Evolutionary conservation across 2,888 invertebrate genomes (phyloP).

Genomic region (Alviniconcha strummeri): DNA sequence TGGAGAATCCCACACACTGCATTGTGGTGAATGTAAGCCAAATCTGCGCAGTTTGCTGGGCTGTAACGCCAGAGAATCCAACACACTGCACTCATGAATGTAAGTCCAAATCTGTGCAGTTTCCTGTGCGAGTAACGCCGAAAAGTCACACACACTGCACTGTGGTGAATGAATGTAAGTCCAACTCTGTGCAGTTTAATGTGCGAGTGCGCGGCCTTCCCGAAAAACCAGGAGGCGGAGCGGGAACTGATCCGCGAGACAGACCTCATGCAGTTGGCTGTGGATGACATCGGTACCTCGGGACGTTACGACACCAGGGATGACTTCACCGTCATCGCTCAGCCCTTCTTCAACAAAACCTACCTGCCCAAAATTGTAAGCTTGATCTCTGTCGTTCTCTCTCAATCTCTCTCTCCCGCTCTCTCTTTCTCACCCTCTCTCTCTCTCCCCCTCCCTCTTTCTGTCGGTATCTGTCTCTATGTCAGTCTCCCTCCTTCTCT

Average conservation of each 20-base stretch:
- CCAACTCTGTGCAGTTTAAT: conserved; percentile 38
- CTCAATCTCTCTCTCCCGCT: not conserved
- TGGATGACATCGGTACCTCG: conserved; percentile 52
- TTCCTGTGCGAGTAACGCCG: too few relatives aligned
- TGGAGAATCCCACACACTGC: too few relatives aligned
- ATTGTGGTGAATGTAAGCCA: too few relatives aligned
- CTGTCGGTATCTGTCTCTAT: too few relatives aligned
- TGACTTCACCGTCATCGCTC: conserved; percentile 70
- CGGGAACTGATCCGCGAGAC: conserved; percentile 46
- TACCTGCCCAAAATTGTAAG: conserved; percentile 44
- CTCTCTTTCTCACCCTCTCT: not conserved
- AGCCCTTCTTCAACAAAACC: conserved; percentile 66
- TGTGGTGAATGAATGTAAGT: too few relatives aligned
- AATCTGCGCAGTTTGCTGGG: too few relatives aligned
- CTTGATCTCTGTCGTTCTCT: not conserved
- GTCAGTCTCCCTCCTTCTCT: not conserved
- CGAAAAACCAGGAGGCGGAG: conserved; percentile 44
- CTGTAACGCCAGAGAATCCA: too few relatives aligned
- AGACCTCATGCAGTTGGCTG: conserved; percentile 51
- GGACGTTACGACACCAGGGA: conserved; percentile 67
- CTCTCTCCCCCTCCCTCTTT: too few relatives aligned
- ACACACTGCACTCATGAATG: too few relatives aligned
- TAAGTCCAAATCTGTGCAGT: too few relatives aligned
- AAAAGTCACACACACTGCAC: too few relatives aligned
- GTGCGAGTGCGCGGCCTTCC: conserved; percentile 60